A percentile compares a stretch with the other conserved stretches of the same genome.
phyloP scores from a whole-genome alignment of 2,797 vertebrate genomes.

The Poeciliopsis gracilis region DNA sequence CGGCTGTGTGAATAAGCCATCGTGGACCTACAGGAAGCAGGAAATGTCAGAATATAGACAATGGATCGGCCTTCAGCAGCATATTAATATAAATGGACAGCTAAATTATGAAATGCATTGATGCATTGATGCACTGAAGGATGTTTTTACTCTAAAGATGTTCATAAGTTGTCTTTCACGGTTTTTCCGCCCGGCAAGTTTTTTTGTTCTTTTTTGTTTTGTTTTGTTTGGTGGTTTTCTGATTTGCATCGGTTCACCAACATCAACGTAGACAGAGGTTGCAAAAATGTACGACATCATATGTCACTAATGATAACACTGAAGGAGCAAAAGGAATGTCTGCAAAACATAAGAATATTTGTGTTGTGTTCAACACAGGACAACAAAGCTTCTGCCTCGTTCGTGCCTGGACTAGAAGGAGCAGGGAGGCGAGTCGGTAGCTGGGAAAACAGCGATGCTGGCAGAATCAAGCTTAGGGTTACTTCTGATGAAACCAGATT shows the following conservation, averaged over 20 bases:
- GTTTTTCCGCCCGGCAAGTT: not conserved
- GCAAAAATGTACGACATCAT: not conserved
- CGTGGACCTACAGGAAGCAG: not conserved
- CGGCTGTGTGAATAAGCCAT: constrained; percentile 11
- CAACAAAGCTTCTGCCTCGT: not conserved
- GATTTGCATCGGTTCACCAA: not conserved
- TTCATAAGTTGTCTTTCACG: not conserved
- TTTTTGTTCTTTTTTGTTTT: not conserved
- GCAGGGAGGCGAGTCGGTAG: not conserved
- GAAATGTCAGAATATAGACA: constrained; percentile 1
- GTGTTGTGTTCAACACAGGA: not conserved
- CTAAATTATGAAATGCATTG: not conserved
- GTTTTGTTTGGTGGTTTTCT: not conserved
- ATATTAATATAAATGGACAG: not conserved
- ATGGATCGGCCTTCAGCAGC: not conserved
- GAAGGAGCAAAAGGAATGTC: not conserved
- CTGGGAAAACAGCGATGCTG: not conserved
- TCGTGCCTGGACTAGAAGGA: not conserved
- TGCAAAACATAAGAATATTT: not conserved
- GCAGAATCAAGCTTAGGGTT: not conserved
- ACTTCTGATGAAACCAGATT: not conserved
- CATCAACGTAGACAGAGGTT: not conserved
- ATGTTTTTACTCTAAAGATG: not conserved
- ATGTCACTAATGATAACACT: not conserved
- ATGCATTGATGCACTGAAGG: not conserved